phyloP scores from a whole-genome alignment of 2,888 invertebrate genomes.

The Spodoptera littoralis region DNA sequence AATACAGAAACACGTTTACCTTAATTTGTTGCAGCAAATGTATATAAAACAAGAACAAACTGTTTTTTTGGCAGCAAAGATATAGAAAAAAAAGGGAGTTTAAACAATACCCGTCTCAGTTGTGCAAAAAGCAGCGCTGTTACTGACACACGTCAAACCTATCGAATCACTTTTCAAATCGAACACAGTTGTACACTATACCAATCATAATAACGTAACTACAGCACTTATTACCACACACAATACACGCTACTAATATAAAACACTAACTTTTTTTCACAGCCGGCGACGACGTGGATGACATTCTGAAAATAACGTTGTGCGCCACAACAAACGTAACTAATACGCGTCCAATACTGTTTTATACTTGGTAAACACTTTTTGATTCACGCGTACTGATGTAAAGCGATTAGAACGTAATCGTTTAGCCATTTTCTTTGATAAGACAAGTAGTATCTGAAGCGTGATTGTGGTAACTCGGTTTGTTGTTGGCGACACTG shows the following conservation, averaged over 20 bases:
- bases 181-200: constrained; percentile 21
- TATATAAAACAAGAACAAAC: neutral
- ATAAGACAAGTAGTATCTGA: constrained; percentile 77
- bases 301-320: constrained; percentile 80
- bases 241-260: constrained; percentile 66
- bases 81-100: neutral
- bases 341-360: constrained; percentile 75
- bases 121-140: constrained; percentile 1
- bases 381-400: constrained; percentile 71
- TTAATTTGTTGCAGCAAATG: constrained; percentile 2
- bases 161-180: constrained; percentile 34
- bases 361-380: constrained; percentile 76
- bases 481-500: constrained; percentile 79
- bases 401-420: constrained; percentile 78
- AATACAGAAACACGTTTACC: constrained; percentile 7
- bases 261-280: constrained; percentile 82
- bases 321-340: constrained; percentile 66
- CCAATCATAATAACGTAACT: constrained; percentile 40
- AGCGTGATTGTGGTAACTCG: constrained; percentile 66
- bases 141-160: neutral
- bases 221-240: constrained; percentile 42
- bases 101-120: constrained; percentile 12
- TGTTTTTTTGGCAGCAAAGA: neutral
- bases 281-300: constrained; percentile 77
- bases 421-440: constrained; percentile 86